Evolutionary conservation across 30 jellyfish, hydroid and myxozoan species (phyloP).

Genomic region (Chrysaora quinquecirrha): DNA sequence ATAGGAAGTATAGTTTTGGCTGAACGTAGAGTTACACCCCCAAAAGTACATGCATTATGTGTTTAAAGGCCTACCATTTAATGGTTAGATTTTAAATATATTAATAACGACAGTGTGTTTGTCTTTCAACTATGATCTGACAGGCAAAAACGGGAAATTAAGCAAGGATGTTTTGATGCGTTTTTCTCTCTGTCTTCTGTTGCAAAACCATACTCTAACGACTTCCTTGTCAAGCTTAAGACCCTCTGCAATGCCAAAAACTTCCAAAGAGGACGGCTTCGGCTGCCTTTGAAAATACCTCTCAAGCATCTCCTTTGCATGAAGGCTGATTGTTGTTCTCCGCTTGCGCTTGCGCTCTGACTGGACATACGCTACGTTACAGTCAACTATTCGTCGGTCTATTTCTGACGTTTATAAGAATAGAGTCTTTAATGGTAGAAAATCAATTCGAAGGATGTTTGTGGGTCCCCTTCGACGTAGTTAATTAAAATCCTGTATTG

Average conservation of each 20-base stretch:
- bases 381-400: too few relatives aligned
- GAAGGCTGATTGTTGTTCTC: constrained; percentile 77
- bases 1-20: too few relatives aligned
- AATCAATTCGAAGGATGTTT: too few relatives aligned
- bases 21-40: too few relatives aligned
- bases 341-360: constrained; percentile 80
- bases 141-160: constrained; percentile 67
- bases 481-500: neutral
- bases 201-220: constrained; percentile 84
- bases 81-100: too few relatives aligned
- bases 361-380: too few relatives aligned
- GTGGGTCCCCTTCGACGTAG: neutral
- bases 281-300: constrained; percentile 83
- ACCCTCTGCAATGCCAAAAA: constrained; percentile 83
- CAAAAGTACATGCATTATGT: too few relatives aligned
- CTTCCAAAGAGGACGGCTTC: constrained; percentile 80
- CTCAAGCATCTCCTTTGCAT: constrained; percentile 82
- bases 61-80: too few relatives aligned
- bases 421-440: too few relatives aligned
- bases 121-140: too few relatives aligned
- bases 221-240: constrained; percentile 80
- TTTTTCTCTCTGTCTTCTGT: constrained; percentile 82
- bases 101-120: too few relatives aligned
- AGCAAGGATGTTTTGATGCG: constrained; percentile 72
- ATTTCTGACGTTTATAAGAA: too few relatives aligned